These are phyloP conservation scores for Lytechinus pictus DNA, from an alignment of 35 echinoderm and acorn worm genomes.

Conservation along the genomic window DNA sequence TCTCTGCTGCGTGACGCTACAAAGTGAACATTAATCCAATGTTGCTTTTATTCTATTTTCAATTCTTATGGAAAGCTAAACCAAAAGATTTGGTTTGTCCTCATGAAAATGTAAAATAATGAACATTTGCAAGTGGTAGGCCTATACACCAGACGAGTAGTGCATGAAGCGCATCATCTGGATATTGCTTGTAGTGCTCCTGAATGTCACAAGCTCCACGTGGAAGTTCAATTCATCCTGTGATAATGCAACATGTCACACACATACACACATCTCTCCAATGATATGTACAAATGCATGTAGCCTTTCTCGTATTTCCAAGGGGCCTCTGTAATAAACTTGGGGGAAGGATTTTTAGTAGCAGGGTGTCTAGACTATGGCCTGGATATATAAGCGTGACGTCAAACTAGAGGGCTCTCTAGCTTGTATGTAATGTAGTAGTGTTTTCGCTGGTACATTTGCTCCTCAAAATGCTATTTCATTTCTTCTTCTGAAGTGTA, in stretches of 20 bases:
- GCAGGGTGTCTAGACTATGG: background rate
- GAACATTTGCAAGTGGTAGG: too few relatives aligned
- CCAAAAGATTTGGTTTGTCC: too few relatives aligned
- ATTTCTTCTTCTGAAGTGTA: too few relatives aligned
- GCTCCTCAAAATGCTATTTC: too few relatives aligned
- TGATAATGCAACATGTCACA: background rate
- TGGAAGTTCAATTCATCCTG: background rate
- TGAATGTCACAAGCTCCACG: background rate
- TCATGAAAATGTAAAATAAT: too few relatives aligned
- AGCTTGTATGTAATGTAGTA: background rate
- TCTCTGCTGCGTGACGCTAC: too few relatives aligned
- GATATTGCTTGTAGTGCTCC: too few relatives aligned
- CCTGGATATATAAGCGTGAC: slow-evolving; percentile 1
- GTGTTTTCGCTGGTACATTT: background rate
- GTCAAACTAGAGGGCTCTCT: background rate
- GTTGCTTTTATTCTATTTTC: too few relatives aligned
- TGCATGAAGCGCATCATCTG: too few relatives aligned
- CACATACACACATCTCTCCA: background rate
- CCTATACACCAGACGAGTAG: too few relatives aligned
- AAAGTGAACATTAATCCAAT: too few relatives aligned
- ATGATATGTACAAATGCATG: background rate
- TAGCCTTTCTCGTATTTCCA: slow-evolving; percentile 2
- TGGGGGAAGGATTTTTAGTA: background rate
- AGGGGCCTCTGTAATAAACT: background rate
- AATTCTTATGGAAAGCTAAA: too few relatives aligned